These are phyloP conservation scores for Charanyca ferruginea DNA, from an alignment of 2,888 invertebrate genomes.

Conservation along the genomic window DNA sequence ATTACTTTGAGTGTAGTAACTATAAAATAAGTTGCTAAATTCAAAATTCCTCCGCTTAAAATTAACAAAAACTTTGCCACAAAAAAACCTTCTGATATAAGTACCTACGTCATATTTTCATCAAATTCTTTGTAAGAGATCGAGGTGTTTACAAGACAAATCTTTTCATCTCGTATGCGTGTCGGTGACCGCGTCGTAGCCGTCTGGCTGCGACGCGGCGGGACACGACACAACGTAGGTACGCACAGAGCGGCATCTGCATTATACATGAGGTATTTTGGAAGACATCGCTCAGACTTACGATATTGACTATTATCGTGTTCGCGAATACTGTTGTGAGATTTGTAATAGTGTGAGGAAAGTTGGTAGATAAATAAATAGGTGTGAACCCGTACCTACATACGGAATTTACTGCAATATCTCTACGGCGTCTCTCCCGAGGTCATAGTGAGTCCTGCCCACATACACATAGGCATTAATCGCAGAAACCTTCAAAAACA, in stretches of 20 bases:
- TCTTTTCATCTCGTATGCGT: slow-evolving; percentile 66
- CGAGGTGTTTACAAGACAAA: slow-evolving; percentile 44
- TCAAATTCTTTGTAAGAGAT: slow-evolving; percentile 19
- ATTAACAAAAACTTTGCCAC: background rate
- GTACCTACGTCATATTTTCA: slow-evolving; percentile 7
- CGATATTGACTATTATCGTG: slow-evolving; percentile 48
- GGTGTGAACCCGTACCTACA: too few relatives aligned
- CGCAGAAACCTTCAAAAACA: too few relatives aligned
- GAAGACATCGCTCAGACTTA: slow-evolving; percentile 62
- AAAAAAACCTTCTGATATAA: background rate
- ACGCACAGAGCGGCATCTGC: slow-evolving; percentile 24
- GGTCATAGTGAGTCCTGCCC: too few relatives aligned
- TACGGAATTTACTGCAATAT: too few relatives aligned
- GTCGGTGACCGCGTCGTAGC: too few relatives aligned
- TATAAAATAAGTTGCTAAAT: too few relatives aligned
- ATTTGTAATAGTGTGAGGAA: background rate
- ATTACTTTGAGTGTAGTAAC: too few relatives aligned
- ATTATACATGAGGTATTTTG: slow-evolving; percentile 65
- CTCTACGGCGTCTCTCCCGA: too few relatives aligned
- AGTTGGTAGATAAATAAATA: too few relatives aligned
- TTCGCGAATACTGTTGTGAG: background rate
- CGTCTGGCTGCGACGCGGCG: slow-evolving; percentile 46
- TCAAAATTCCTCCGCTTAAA: too few relatives aligned
- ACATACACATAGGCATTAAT: too few relatives aligned
- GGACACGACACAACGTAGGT: slow-evolving; percentile 2